Evolutionary conservation across 1,140 invertebrate genomes (phyloP).

Genomic region (Oreohelix idahoensis): DNA sequence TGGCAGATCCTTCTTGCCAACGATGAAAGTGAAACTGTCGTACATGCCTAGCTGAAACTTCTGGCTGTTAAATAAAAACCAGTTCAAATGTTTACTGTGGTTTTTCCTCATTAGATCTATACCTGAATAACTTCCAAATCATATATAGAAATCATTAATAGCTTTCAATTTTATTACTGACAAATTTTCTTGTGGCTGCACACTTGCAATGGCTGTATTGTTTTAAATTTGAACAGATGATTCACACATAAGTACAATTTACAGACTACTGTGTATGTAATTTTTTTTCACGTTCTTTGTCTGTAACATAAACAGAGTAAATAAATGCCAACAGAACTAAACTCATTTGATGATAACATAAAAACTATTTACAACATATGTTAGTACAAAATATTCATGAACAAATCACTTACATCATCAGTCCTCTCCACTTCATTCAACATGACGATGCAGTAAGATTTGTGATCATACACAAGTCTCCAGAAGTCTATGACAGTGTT

Average conservation of each 20-base stretch:
- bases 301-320: conserved; percentile 37
- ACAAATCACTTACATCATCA: conserved; percentile 54
- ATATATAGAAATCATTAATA: too few species aligned
- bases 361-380: too few species aligned
- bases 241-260: conserved; percentile 62
- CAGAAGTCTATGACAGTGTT: conserved; percentile 71
- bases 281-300: too few species aligned
- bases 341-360: background rate
- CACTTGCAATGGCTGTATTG: too few species aligned
- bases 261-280: conserved; percentile 68
- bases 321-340: too few species aligned
- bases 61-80: conserved; percentile 50
- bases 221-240: conserved; percentile 68
- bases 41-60: conserved; percentile 59
- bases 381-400: too few species aligned
- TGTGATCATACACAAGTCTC: conserved; percentile 69
- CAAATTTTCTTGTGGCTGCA: too few species aligned
- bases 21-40: conserved; percentile 71
- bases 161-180: conserved; percentile 68
- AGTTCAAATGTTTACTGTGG: too few species aligned
- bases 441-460: conserved; percentile 66
- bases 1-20: conserved; percentile 61
- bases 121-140: too few species aligned
- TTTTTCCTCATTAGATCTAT: too few species aligned
- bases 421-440: conserved; percentile 61